These are phyloP conservation scores for Hoplodrina blanda DNA, from an alignment of 2,888 invertebrate species.

Conservation along the genomic window DNA sequence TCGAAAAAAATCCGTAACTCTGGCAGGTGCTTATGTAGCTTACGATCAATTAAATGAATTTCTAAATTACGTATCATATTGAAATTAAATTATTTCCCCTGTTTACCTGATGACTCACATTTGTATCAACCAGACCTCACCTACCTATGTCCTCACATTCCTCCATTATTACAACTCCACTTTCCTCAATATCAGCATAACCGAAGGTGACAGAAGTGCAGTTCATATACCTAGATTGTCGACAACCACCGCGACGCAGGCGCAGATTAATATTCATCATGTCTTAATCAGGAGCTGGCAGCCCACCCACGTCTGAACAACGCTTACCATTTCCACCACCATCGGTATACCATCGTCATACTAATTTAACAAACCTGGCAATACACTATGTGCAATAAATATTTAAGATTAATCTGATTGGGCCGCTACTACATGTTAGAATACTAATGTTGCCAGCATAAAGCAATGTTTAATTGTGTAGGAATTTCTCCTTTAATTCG, in stretches of 20 bases:
- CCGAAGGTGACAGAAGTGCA: conserved; percentile 33
- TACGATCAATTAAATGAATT: no score
- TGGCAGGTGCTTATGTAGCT: no score
- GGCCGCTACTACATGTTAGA: conserved; percentile 81
- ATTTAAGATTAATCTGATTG: conserved; percentile 90
- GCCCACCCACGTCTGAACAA: conserved; percentile 88
- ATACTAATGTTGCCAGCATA: conserved; percentile 80
- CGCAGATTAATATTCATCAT: conserved; percentile 86
- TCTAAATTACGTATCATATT: no score
- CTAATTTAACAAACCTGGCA: conserved; percentile 87
- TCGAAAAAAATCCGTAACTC: no score
- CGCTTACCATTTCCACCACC: conserved; percentile 85
- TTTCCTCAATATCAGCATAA: conserved; percentile 47
- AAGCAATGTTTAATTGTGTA: conserved; percentile 69
- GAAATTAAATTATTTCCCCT: no score
- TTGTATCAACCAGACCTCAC: not conserved
- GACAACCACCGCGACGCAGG: conserved; percentile 53
- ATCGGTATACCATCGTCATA: conserved; percentile 88
- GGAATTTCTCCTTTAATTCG: conserved; percentile 68
- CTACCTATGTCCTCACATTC: conserved; percentile 22
- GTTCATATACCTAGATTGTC: conserved; percentile 37
- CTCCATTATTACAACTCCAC: conserved; percentile 1
- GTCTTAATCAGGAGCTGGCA: conserved; percentile 82
- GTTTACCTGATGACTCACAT: not conserved
- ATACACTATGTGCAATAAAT: conserved; percentile 89